These are phyloP conservation scores for Brachionus rubens DNA, from an alignment of 1,140 invertebrate species.

Conservation along the genomic window DNA sequence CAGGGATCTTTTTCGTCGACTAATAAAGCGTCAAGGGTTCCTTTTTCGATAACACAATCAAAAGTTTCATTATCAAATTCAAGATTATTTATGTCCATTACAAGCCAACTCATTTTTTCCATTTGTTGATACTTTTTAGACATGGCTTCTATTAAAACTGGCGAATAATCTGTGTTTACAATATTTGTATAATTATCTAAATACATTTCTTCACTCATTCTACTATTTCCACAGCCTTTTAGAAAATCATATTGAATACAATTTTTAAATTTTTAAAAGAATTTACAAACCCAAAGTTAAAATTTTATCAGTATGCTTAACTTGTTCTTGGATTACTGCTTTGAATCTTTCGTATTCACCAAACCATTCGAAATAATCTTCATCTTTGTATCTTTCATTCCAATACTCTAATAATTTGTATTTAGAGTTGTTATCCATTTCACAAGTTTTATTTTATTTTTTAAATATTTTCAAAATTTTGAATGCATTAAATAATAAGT, in stretches of 20 bases:
- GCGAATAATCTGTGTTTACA: conserved; percentile 63
- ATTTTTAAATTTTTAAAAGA: not conserved
- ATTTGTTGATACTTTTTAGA: conserved; percentile 50
- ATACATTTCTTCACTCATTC: conserved; percentile 60
- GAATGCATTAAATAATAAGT: not conserved
- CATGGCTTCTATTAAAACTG: conserved; percentile 61
- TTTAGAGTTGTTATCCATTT: conserved; percentile 29
- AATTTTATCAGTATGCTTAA: not conserved
- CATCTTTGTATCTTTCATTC: conserved; percentile 38
- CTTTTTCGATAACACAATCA: conserved; percentile 64
- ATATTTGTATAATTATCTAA: conserved; percentile 57
- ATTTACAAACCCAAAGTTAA: conserved; percentile 46
- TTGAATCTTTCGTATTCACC: conserved; percentile 26
- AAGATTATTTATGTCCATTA: conserved; percentile 59
- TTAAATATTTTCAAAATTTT: not conserved
- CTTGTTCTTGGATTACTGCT: not conserved
- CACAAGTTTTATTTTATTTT: not conserved
- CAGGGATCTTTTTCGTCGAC: conserved; percentile 62
- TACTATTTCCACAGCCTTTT: conserved; percentile 63
- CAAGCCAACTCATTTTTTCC: conserved; percentile 55
- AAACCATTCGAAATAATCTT: conserved; percentile 46
- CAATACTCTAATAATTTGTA: conserved; percentile 34
- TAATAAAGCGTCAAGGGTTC: conserved; percentile 63
- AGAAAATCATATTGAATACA: not conserved
- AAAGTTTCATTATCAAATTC: conserved; percentile 55